phyloP scores from a whole-genome alignment of 2,888 invertebrate species.

The Diogma glabrata region DNA sequence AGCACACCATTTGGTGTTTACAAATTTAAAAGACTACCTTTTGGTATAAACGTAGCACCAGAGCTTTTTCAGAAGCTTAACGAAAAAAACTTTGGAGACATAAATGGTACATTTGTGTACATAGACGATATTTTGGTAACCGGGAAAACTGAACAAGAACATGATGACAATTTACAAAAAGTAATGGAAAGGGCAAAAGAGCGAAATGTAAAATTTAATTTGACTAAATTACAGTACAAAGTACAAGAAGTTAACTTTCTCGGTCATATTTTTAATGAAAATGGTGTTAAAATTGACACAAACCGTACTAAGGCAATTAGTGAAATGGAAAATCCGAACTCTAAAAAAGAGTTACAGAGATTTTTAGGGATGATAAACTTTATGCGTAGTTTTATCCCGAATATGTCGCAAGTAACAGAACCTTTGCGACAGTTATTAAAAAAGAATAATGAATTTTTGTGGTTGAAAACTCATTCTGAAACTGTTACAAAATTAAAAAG shows the following conservation, averaged over 20 bases:
- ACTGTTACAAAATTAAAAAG: no score
- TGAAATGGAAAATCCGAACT: no score
- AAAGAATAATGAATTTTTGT: no score
- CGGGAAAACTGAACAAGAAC: slow-evolving; percentile 12
- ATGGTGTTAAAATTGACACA: neutral
- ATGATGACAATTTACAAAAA: slow-evolving; percentile 13
- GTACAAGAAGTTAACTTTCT: slow-evolving; percentile 15
- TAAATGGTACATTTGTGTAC: slow-evolving; percentile 12
- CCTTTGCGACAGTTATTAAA: no score
- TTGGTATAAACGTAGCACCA: neutral
- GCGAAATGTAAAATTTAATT: slow-evolving; percentile 14
- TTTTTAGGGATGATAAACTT: no score
- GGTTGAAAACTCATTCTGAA: no score
- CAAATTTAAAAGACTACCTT: neutral
- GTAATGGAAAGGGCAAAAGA: slow-evolving; percentile 11
- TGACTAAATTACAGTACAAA: slow-evolving; percentile 15
- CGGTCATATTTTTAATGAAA: slow-evolving; percentile 12
- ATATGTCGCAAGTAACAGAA: no score
- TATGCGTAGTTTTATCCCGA: no score
- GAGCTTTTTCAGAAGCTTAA: neutral
- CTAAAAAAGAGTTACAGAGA: no score
- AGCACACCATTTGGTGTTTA: neutral
- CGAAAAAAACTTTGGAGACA: neutral
- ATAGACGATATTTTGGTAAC: slow-evolving; percentile 15
- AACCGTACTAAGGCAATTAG: slow-evolving; percentile 9